Base-by-base conservation (phyloP, 2,888 invertebrate genomes). In the Toxonevra muliebris region DNA sequence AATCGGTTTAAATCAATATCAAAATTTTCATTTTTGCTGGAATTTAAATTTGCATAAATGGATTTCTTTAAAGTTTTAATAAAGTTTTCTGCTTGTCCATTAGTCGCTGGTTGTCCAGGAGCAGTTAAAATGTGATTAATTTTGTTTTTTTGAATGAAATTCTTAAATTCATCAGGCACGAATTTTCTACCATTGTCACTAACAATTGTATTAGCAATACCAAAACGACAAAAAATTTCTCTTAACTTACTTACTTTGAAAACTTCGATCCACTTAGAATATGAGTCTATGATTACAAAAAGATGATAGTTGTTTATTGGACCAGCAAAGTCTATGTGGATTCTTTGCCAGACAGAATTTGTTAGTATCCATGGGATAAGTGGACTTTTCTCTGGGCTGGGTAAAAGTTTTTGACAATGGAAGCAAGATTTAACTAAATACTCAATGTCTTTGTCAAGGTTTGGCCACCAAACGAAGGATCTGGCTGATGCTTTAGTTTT, bases 391-490 rank as follows among this genome's bases (percentile, higher is more conserved):
- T 68, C 68, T 11, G 73, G 70, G 62, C 53, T 70, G 42, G 67
- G 48, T 42, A 65, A 64, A 19, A 69, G 19, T 64, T 71, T 53
- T 67, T 67, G 68, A 65, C 71, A 73, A 11, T 66, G 54, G 40
- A 52, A 59, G 42, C 73, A 69, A 45, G 66, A 52, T n/a, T 57
- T 54, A n/a, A n/a, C n/a, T 48, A 67, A 68, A 11, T 54, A 17
- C 53, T 66, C 66, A 54, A 72, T 66, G 19, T 72, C 66, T 10
- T 12, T 15, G 45, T 72, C 71, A 7, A 72, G 60, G 42, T 53
- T 66, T 19, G 72, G 70, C 70, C 72, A 74, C 70, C 70, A 74
- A 54, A 73, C 69, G 57, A 43, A 69, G 11, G 45, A 70, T 67
- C 66, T 59, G 11, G 54, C 71, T 57, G 68, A 4, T 43, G 67